These are phyloP conservation scores for Drosophila melanosoma DNA, from an alignment of 2,888 invertebrate genomes.

Conservation along the genomic window DNA sequence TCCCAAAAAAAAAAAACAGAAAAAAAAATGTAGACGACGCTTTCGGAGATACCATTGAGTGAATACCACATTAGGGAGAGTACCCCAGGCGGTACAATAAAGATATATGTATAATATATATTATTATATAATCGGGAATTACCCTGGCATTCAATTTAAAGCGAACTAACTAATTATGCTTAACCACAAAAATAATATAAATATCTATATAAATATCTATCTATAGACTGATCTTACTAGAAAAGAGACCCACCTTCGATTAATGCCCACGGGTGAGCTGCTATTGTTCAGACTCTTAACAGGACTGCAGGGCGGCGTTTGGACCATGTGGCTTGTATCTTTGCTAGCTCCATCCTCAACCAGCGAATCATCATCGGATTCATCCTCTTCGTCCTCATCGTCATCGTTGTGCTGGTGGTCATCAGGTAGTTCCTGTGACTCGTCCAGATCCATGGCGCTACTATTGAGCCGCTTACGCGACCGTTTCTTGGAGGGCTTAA, in stretches of 20 bases:
- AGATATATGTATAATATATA: not conserved
- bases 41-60: not conserved
- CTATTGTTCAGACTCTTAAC: constrained; percentile 84
- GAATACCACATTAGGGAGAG: not conserved
- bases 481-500: constrained; percentile 59
- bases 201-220: not conserved
- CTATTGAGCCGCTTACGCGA: constrained; percentile 59
- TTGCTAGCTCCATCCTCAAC: constrained; percentile 78
- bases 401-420: constrained; percentile 47
- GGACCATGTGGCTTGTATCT: constrained; percentile 69
- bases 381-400: constrained; percentile 72
- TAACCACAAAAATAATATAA: not conserved
- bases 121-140: not conserved
- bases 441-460: constrained; percentile 64
- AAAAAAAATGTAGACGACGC: not conserved
- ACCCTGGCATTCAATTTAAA: not conserved
- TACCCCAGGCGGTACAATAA: not conserved
- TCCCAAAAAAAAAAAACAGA: not conserved
- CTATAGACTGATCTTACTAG: not conserved
- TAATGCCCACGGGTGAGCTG: constrained; percentile 85
- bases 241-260: constrained; percentile 79
- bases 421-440: constrained; percentile 50
- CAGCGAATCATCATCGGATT: constrained; percentile 69
- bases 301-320: constrained; percentile 85
- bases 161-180: not conserved